Evolutionary conservation across 1,140 invertebrate species (phyloP).

Genomic region (Lysiphlebus fabarum): DNA sequence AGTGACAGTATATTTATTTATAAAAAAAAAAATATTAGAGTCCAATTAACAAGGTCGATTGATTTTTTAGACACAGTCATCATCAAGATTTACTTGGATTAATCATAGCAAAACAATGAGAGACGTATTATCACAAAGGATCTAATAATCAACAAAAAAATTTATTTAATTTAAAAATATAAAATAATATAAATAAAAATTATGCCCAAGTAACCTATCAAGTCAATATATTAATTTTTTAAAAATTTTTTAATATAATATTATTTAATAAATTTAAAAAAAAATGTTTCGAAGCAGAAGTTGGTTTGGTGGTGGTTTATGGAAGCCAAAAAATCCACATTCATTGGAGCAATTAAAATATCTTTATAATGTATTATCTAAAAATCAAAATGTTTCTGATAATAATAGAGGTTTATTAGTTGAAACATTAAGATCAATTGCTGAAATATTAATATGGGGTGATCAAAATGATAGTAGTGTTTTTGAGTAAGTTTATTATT

Average conservation of each 20-base stretch:
- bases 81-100: too few species aligned
- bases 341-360: slow-evolving; percentile 96
- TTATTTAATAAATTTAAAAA: not conserved
- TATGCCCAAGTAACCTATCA: too few species aligned
- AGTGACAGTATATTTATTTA: too few species aligned
- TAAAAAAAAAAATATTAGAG: too few species aligned
- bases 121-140: too few species aligned
- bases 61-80: too few species aligned
- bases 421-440: slow-evolving; percentile 93
- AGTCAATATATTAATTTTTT: too few species aligned
- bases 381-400: slow-evolving; percentile 96
- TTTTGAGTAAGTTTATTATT: slow-evolving; percentile 83
- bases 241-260: not conserved
- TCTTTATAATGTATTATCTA: slow-evolving; percentile 90
- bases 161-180: too few species aligned
- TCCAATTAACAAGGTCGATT: too few species aligned
- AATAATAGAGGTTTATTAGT: slow-evolving; percentile 92
- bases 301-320: slow-evolving; percentile 83
- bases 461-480: slow-evolving; percentile 99
- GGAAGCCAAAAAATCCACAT: slow-evolving; percentile 92
- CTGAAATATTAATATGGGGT: slow-evolving; percentile 99
- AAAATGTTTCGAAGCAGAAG: slow-evolving; percentile 81
- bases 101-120: too few species aligned
- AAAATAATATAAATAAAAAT: too few species aligned
- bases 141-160: too few species aligned